Evolutionary conservation across 2,888 invertebrate genomes (phyloP), one percentile per base, ranked within the genome.

Genomic region (Helobdella robusta): DNA sequence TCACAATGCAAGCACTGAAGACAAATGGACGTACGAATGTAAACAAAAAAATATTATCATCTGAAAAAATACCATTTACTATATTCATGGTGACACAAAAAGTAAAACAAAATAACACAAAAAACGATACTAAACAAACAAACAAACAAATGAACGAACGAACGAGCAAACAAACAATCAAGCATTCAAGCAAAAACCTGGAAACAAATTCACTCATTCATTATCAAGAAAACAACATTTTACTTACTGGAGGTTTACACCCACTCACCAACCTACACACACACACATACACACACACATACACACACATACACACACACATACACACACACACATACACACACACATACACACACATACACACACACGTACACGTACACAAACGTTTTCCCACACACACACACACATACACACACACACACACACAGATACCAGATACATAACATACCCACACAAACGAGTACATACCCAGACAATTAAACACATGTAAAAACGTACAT

Each of bases 341-440:
- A 56, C 28, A 30, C 56, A 56, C 56, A 56, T 28, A 56, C 32
- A 28, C 56, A 56, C 56, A 56, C 32, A 56, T n/a, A 56, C 56
- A 56, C 32, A 56, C 56, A 56, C 56, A 56, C 56, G n/a, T 28
- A 28, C 56, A 56, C 56, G 28, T 28, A 28, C 25, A 56, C 56
- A 56, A n/a, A 30, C 56, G 30, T 28, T 23, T 28, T 23, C 56
- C n/a, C 56, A 56, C 32, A 56, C 56, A 25, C 56, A 30, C 56
- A 56, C 32, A 56, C 25, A 56, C 56, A 56, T n/a, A 56, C 56
- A 56, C 32, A 30, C 56, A 56, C 32, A 56, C 25, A 28, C 28
- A 28, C 56, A 30, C 56, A 56, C 32, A 56, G 5, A 56, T 30
- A 56, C 56, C 56, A 56, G n/a, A 56, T 30, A 56, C 56, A 56